Conservation (phyloP, 2,113 vertebrate genomes). For the Melanotaenia duboulayi region DNA sequence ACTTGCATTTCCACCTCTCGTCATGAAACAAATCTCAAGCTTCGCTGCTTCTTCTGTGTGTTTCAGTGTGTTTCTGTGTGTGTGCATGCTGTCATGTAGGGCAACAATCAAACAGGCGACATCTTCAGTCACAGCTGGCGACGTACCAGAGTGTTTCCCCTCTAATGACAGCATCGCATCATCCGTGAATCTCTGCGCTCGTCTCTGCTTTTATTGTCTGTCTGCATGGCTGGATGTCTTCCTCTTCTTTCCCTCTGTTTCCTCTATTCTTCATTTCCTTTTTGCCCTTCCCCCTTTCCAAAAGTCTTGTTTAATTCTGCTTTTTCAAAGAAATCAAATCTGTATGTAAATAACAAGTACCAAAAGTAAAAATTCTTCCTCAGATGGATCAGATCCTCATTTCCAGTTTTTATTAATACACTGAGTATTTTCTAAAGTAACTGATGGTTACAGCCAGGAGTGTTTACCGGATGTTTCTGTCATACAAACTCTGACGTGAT, state of each 20-base stretch:
- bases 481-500: too few relatives aligned
- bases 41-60: constrained; percentile 36
- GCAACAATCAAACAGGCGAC: constrained; percentile 25
- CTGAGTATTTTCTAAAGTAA: too few relatives aligned
- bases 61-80: not conserved
- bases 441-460: too few relatives aligned
- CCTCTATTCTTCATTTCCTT: not conserved
- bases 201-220: not conserved
- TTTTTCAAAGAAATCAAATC: too few relatives aligned
- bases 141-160: constrained; percentile 27
- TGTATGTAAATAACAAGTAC: too few relatives aligned
- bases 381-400: too few relatives aligned
- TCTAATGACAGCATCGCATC: constrained; percentile 22
- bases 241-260: not conserved
- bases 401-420: too few relatives aligned
- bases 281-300: not conserved
- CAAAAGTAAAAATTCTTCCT: too few relatives aligned
- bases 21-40: constrained; percentile 57
- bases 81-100: constrained; percentile 12
- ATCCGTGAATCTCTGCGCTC: not conserved
- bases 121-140: constrained; percentile 17
- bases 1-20: constrained; percentile 30
- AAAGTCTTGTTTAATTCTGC: too few relatives aligned
- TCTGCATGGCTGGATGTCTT: not conserved
- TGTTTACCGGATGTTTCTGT: too few relatives aligned